Evolutionary conservation across 2,113 vertebrate species (phyloP), one percentile per base, ranked within the genome.

Genomic region (Alethe diademata): DNA sequence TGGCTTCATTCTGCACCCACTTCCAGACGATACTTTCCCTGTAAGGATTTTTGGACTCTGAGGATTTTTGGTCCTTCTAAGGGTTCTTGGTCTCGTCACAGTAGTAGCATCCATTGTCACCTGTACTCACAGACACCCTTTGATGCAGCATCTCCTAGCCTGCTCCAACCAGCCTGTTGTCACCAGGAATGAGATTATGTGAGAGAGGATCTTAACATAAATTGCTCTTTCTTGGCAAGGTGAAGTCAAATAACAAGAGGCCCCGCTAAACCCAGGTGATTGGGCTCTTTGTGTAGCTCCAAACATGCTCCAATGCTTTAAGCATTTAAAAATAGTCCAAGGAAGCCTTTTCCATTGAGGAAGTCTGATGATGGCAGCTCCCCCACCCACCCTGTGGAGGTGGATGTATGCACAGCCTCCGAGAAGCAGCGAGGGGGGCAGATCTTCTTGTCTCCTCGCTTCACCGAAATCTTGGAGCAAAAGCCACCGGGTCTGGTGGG

Each of bases 231-330:
- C 93, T 80, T 86, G 74, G 78, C 69, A 60, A 95, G 87, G 73
- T 64, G 84, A 95, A 96, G 92, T 58, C 89, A 71, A 81, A 92
- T 57, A 65, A 78, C 66, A 38, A 86, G 94, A 90, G 64, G 81
- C 85, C 43, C 38, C 90, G 6, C 73, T 61, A 48, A 71, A 64
- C 58, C 73, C 86, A 86, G 92, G 88, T 91, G 88, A 78, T 87
- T 26, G 78, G 78, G 74, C 76, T 88, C 93, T 97, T 95, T 96
- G 94, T 97, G 94, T 91, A 25, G 75, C 84, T 91, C 71, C 93
- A 79, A 90, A 88, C 88, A 56, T 5, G 78, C 95, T 93, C 86
- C 6, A 81, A 58, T 14, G 75, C 80, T 91, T 64, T 24, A 88
- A 56, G 94, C 84, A n/a, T 92, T 92, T 84, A 86, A 89, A 94